Conservation (phyloP, 2,888 invertebrate genomes). For the Phalangium opilio region DNA sequence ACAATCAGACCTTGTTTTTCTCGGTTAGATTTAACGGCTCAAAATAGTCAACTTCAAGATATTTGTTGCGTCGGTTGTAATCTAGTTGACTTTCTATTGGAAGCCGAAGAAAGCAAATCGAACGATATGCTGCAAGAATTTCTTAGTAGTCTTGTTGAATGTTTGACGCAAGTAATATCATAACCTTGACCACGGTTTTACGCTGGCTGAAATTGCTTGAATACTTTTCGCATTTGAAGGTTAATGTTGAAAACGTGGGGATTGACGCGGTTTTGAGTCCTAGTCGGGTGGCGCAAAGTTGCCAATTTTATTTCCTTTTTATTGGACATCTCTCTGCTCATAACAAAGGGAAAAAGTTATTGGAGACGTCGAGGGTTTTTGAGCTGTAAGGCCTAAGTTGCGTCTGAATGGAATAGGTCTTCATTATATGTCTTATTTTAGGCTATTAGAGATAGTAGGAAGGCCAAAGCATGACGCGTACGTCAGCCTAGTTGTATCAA, state of each 20-base stretch:
- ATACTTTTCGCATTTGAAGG: neutral
- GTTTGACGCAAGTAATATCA: conserved; percentile 28
- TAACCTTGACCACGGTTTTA: neutral
- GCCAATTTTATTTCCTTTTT: conserved; percentile 86
- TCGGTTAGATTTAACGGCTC: too few relatives aligned
- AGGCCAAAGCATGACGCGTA: conserved; percentile 53
- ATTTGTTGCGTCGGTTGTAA: conserved; percentile 39
- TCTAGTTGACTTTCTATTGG: conserved; percentile 55
- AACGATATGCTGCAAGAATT: conserved; percentile 57
- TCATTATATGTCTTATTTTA: conserved; percentile 30
- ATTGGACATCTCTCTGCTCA: conserved; percentile 55
- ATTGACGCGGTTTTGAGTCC: conserved; percentile 64
- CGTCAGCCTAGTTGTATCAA: conserved; percentile 80
- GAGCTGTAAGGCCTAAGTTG: conserved; percentile 44
- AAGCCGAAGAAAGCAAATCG: conserved; percentile 49
- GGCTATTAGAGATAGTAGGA: conserved; percentile 56
- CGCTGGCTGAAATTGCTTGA: neutral
- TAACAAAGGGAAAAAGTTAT: conserved; percentile 36
- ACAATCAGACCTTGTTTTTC: too few relatives aligned
- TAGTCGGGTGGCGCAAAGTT: conserved; percentile 71
- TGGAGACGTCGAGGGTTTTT: conserved; percentile 58
- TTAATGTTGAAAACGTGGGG: neutral
- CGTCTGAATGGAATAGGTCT: too few relatives aligned
- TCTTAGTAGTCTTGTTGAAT: conserved; percentile 43
- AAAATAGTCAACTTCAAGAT: conserved; percentile 7